A percentile compares a stretch with the other conserved stretches of the same genome.
Conservation (phyloP, 2,113 vertebrate genomes). For the Thoracochromis brauschi region DNA sequence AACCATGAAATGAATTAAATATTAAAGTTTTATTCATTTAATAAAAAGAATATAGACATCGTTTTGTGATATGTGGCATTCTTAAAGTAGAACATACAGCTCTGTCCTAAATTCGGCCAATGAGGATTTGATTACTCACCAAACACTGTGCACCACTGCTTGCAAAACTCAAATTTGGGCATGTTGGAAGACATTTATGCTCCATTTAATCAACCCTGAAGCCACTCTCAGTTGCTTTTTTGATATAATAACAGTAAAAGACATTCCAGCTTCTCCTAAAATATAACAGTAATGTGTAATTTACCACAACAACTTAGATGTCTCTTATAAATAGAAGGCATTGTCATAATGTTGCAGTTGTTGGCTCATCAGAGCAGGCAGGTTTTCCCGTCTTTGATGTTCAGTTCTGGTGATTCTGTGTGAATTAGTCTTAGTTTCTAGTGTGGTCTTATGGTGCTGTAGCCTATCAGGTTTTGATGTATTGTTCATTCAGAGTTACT, state of each 20-base stretch:
- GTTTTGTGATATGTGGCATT: neutral
- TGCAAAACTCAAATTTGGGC: neutral
- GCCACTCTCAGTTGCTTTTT: neutral
- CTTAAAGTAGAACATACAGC: neutral
- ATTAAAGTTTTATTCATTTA: neutral
- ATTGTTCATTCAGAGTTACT: neutral
- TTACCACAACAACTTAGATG: neutral
- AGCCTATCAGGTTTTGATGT: neutral
- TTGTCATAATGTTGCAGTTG: neutral
- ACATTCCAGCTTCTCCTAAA: neutral
- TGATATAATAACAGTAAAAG: neutral
- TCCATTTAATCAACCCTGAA: neutral
- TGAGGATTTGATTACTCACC: neutral
- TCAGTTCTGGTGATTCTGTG: neutral
- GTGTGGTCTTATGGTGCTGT: neutral
- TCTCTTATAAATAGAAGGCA: neutral
- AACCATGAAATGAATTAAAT: rapidly evolving
- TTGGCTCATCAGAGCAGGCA: neutral
- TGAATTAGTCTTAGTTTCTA: neutral
- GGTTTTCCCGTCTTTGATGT: neutral
- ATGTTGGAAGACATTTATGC: neutral
- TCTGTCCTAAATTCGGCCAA: neutral
- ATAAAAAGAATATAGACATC: neutral
- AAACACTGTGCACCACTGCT: neutral
- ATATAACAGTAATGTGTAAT: neutral